A percentile compares a stretch with the other conserved stretches of the same genome.
phyloP scores from a whole-genome alignment of 2,888 invertebrate species.

The Pterostichus madidus region DNA sequence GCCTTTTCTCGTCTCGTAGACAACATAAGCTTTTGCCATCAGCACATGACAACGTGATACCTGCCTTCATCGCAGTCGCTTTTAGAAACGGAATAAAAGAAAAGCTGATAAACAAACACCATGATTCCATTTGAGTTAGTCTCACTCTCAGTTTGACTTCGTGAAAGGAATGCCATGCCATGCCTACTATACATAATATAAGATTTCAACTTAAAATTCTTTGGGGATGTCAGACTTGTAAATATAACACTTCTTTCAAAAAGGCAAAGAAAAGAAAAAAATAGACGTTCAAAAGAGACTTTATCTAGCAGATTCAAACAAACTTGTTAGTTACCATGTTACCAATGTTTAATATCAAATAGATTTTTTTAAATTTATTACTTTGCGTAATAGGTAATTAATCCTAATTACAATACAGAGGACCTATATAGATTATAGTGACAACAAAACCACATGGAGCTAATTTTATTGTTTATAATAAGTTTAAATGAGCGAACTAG shows the following conservation, averaged over 20 bases:
- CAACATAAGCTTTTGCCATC: constrained; percentile 28
- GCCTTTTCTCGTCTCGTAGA: constrained; percentile 1
- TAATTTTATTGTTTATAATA: too few species aligned
- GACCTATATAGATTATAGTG: too few species aligned
- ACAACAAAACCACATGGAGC: too few species aligned
- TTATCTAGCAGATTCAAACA: too few species aligned
- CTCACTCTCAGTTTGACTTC: constrained; percentile 6
- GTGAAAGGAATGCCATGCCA: constrained; percentile 7
- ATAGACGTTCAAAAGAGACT: too few species aligned
- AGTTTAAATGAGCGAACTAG: too few species aligned
- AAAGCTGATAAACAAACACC: constrained; percentile 44
- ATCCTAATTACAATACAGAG: too few species aligned
- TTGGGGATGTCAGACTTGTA: neutral
- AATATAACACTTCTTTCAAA: neutral
- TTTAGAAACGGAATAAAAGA: constrained; percentile 19
- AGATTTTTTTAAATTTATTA: too few species aligned
- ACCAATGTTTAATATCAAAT: too few species aligned
- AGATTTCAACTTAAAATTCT: constrained; percentile 3
- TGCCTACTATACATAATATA: constrained; percentile 3
- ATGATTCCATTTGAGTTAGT: constrained; percentile 49
- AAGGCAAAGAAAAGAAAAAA: too few species aligned
- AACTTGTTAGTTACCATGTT: too few species aligned
- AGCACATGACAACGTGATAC: constrained; percentile 11
- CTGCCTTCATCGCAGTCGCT: neutral
- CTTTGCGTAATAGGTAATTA: too few species aligned